These are phyloP conservation scores for Panurus biarmicus DNA, from an alignment of 2,113 vertebrate species.

Conservation along the genomic window DNA sequence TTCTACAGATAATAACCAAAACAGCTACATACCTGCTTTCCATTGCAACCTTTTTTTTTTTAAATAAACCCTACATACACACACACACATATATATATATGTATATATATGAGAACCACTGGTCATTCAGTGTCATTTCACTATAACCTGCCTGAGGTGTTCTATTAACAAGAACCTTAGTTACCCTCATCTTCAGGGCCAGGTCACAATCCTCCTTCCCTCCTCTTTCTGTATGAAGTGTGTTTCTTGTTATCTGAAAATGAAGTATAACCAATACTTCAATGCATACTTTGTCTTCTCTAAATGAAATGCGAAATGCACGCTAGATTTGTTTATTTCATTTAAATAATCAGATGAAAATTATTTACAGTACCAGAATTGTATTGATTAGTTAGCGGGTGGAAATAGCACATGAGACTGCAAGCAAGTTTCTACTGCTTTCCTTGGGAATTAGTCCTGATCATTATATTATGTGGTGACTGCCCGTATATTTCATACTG, in stretches of 20 bases:
- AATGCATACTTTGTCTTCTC: neutral
- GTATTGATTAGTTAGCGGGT: constrained; percentile 11
- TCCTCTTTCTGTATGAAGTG: neutral
- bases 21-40: neutral
- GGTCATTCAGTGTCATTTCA: neutral
- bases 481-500: neutral
- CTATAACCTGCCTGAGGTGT: neutral
- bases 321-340: neutral
- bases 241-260: neutral
- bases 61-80: neutral
- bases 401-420: neutral
- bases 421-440: neutral
- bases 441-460: neutral
- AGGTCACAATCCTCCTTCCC: neutral
- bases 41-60: neutral
- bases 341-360: constrained; percentile 41
- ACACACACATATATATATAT: neutral
- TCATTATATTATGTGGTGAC: neutral
- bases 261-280: neutral
- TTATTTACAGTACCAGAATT: neutral
- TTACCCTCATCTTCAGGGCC: neutral
- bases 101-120: neutral
- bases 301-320: neutral
- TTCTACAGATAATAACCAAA: neutral
- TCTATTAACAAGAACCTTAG: neutral